These are phyloP conservation scores for Anoplolepis gracilipes DNA, from an alignment of 1,140 invertebrate genomes.

Conservation along the genomic window DNA sequence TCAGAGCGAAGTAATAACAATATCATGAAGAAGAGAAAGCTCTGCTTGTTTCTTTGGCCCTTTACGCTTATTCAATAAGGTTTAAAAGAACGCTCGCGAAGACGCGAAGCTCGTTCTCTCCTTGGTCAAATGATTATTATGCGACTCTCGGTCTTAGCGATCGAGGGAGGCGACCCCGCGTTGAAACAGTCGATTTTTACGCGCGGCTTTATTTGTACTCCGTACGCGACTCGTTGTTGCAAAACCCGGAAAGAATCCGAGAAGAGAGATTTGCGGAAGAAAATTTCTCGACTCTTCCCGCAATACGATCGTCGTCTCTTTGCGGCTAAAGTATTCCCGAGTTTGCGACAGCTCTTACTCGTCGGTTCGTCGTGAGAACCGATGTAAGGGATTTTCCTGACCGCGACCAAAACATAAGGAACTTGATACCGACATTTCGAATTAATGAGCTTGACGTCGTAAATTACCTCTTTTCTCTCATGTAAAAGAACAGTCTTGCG, in stretches of 20 bases:
- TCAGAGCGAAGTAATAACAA: conserved; percentile 61
- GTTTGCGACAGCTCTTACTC: not conserved
- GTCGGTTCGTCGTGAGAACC: conserved; percentile 3
- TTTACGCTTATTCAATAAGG: conserved; percentile 70
- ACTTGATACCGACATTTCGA: not conserved
- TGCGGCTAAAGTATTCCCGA: conserved; percentile 1
- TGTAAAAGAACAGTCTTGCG: not conserved
- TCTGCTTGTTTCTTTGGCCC: conserved; percentile 52
- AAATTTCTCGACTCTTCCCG: conserved; percentile 28
- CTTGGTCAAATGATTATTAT: conserved; percentile 49
- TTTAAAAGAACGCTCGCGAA: conserved; percentile 19
- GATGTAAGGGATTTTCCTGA: not conserved
- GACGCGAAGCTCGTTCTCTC: conserved; percentile 15
- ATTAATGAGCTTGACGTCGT: conserved; percentile 3
- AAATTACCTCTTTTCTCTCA: not conserved
- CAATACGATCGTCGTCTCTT: conserved; percentile 25
- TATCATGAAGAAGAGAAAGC: conserved; percentile 39
- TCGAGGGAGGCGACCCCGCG: conserved; percentile 7
- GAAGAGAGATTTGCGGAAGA: conserved; percentile 13
- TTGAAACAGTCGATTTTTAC: conserved; percentile 51
- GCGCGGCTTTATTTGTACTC: conserved; percentile 43
- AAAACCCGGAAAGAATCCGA: conserved; percentile 23
- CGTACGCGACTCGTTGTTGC: not conserved
- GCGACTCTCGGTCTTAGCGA: conserved; percentile 29
- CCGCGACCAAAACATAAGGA: not conserved